phyloP scores from a whole-genome alignment of 2,888 invertebrate species.

The Mystacides longicornis region DNA sequence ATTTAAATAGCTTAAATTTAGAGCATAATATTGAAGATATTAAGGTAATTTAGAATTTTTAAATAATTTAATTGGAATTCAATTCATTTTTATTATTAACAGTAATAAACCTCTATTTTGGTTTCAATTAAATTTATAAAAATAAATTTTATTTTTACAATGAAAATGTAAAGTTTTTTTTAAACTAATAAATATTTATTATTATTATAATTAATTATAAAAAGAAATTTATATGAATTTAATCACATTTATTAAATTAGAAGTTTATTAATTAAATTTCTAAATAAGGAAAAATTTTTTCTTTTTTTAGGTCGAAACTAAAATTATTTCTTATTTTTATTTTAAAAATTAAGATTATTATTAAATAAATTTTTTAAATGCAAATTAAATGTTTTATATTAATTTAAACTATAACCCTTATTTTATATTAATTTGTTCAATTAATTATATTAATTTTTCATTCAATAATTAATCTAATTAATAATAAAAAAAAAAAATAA shows the following conservation, averaged over 20 bases:
- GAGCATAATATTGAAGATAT: slow-evolving; percentile 44
- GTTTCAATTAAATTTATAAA: not conserved
- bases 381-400: slow-evolving; percentile 45
- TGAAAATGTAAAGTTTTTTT: slow-evolving; percentile 60
- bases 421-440: slow-evolving; percentile 39
- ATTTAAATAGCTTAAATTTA: slow-evolving; percentile 39
- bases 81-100: slow-evolving; percentile 26
- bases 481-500: slow-evolving; percentile 46
- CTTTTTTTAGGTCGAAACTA: slow-evolving; percentile 48
- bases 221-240: slow-evolving; percentile 43
- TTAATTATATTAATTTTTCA: slow-evolving; percentile 56
- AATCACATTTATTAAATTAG: slow-evolving; percentile 55
- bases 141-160: slow-evolving; percentile 49
- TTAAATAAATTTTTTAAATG: slow-evolving; percentile 41
- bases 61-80: slow-evolving; percentile 26
- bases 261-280: slow-evolving; percentile 56
- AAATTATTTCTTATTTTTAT: slow-evolving; percentile 34
- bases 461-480: slow-evolving; percentile 48
- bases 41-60: slow-evolving; percentile 31
- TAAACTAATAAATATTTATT: too few relatives aligned
- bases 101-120: slow-evolving; percentile 22
- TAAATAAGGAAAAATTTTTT: slow-evolving; percentile 29
- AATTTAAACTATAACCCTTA: slow-evolving; percentile 40
- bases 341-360: slow-evolving; percentile 10
- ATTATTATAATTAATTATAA: slow-evolving; percentile 56